Evolutionary conservation across 2,113 vertebrate genomes (phyloP), one percentile per base, ranked within the genome.

Genomic region (Macheiramphus alcinus): DNA sequence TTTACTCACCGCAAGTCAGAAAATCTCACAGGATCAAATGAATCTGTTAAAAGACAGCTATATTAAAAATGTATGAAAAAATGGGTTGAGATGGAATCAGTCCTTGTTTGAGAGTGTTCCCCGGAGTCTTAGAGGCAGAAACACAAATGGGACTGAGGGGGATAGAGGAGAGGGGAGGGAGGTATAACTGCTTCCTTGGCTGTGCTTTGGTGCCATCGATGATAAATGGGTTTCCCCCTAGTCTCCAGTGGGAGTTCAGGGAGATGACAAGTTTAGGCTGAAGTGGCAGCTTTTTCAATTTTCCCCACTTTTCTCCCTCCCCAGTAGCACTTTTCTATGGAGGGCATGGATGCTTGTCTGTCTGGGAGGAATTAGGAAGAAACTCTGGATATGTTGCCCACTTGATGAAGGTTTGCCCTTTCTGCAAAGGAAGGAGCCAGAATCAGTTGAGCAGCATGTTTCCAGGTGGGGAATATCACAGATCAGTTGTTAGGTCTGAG

Each of bases 121-220:
- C 9, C 0, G 1, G 9, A 50, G 31, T 16, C 0, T 0, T 32
- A 16, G 19, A 15, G 76, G 15, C 45, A 53, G 56, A 38, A 63
- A 19, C 29, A 22, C 27, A 7, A 42, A 18, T 26, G 23, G 66
- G 25, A 43, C 43, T 6, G 26, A 19, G 26, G 36, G 42, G 5
- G 52, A 16, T 0, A 16, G 71, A 65, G 78, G 58, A 32, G 38
- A 43, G n/a, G 19, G 25, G 3, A 38, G 5, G 34, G 26, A 29
- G 38, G 3, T 14, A 2, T 1, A 34, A 0, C 31, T 47, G 38
- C 40, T 59, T 48, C 47, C 58, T 59, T 70, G 65, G 26, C 17
- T 6, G 0, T 71, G 15, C 34, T 16, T n/a, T 4, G 4, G 16
- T 70, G 55, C 48, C 18, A 1, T 7, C 3, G 1, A 2, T 59